These are phyloP conservation scores for Sinohyriopsis cumingii DNA, from an alignment of 2,888 invertebrate genomes.

Conservation along the genomic window DNA sequence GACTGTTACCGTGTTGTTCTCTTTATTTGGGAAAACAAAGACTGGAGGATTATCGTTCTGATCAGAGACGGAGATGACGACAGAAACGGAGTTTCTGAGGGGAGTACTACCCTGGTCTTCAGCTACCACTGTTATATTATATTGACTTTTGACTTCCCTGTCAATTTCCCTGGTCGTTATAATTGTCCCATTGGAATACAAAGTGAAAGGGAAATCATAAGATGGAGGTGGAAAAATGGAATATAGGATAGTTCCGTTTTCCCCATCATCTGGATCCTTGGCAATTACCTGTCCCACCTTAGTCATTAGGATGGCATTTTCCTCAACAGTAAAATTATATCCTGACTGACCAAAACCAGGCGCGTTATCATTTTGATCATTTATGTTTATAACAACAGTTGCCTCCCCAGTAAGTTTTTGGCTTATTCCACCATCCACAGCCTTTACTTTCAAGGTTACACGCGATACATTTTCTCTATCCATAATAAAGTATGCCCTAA, in stretches of 20 bases:
- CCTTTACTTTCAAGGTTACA: slow-evolving; percentile 43
- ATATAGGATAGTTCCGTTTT: slow-evolving; percentile 32
- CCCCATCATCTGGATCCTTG: slow-evolving; percentile 44
- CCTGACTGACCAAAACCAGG: slow-evolving; percentile 41
- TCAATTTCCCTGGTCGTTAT: slow-evolving; percentile 44
- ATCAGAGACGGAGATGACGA: slow-evolving; percentile 47
- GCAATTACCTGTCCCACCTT: slow-evolving; percentile 43
- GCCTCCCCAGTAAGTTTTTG: slow-evolving; percentile 32
- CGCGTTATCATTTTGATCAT: slow-evolving; percentile 51
- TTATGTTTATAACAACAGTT: slow-evolving; percentile 38
- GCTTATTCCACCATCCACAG: slow-evolving; percentile 38
- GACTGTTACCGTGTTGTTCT: slow-evolving; percentile 46
- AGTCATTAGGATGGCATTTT: slow-evolving; percentile 39
- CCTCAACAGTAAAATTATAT: slow-evolving; percentile 40
- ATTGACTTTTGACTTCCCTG: slow-evolving; percentile 38
- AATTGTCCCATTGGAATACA: slow-evolving; percentile 46
- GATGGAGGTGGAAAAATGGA: slow-evolving; percentile 22
- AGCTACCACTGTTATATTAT: slow-evolving; percentile 46
- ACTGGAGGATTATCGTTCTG: slow-evolving; percentile 53
- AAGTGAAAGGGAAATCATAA: slow-evolving; percentile 38
- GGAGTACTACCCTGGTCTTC: slow-evolving; percentile 43
- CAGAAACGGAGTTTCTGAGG: slow-evolving; percentile 43
- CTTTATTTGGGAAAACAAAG: slow-evolving; percentile 46
- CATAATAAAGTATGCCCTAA: slow-evolving; percentile 46
- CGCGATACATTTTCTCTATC: slow-evolving; percentile 50